Conservation (phyloP, 2,888 invertebrate genomes). For the Pterostichus madidus region DNA sequence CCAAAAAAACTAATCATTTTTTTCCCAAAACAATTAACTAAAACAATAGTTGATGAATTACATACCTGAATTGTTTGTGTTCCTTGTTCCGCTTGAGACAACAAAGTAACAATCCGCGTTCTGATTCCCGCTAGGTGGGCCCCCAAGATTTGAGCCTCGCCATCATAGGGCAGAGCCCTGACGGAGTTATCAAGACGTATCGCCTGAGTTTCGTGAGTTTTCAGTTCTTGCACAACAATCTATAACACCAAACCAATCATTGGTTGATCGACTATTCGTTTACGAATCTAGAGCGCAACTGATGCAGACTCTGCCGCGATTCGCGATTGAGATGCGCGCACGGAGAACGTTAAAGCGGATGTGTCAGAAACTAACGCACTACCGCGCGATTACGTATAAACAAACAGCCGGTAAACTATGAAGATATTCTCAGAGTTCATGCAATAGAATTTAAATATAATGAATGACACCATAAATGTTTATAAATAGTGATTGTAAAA, state of each 20-base stretch:
- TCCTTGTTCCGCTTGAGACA: conserved; percentile 86
- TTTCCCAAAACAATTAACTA: neutral
- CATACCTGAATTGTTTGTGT: conserved; percentile 78
- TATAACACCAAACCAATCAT: conserved; percentile 74
- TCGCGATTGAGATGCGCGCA: neutral
- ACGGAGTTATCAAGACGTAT: conserved; percentile 83
- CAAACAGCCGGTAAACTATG: conserved; percentile 2
- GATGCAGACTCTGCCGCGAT: neutral
- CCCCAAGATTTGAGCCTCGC: conserved; percentile 81
- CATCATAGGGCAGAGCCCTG: conserved; percentile 82
- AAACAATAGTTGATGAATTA: conserved; percentile 55
- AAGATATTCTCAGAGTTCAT: conserved; percentile 32
- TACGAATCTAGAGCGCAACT: conserved; percentile 12
- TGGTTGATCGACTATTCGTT: conserved; percentile 29
- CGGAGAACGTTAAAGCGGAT: conserved; percentile 6
- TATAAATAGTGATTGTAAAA: conserved; percentile 71
- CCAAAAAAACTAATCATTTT: neutral
- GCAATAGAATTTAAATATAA: conserved; percentile 58
- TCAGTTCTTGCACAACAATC: conserved; percentile 85
- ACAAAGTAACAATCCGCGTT: conserved; percentile 83
- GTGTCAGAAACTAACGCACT: neutral
- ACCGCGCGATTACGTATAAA: neutral
- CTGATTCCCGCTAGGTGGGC: conserved; percentile 81
- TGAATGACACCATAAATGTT: conserved; percentile 65
- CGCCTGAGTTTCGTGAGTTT: conserved; percentile 84